Percentiles rank a stretch among this genome's conserved stretches.
Evolutionary conservation across 2,113 vertebrate species (phyloP).

Genomic region (Eupsittula cactorum): DNA sequence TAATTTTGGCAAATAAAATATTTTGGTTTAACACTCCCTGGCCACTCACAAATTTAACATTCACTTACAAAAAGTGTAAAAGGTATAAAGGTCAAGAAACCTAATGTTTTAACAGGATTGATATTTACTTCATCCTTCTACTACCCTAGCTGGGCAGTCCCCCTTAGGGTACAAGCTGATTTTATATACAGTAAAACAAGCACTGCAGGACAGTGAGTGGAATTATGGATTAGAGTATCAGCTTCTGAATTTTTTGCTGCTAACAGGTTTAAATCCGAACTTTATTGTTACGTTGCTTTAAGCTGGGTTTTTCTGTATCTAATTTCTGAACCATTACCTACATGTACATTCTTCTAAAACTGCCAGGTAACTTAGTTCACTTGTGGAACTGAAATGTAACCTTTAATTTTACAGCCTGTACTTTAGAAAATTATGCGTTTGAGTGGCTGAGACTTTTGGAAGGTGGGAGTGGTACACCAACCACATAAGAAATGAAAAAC

Average conservation of each 20-base stretch:
- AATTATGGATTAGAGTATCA: neutral
- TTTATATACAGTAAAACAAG: neutral
- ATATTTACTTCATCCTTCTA: neutral
- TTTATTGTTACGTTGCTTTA: neutral
- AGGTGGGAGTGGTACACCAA: conserved; percentile 31
- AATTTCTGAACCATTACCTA: neutral
- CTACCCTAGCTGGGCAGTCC: neutral
- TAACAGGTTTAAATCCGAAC: neutral
- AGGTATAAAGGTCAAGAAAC: neutral
- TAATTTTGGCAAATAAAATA: neutral
- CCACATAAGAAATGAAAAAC: conserved; percentile 26
- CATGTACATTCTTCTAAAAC: neutral
- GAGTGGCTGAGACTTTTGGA: conserved; percentile 24
- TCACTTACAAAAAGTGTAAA: neutral
- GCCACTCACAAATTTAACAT: neutral
- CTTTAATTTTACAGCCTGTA: conserved; percentile 58
- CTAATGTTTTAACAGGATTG: neutral
- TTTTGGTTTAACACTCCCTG: neutral
- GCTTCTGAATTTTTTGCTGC: neutral
- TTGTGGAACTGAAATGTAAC: conserved; percentile 37
- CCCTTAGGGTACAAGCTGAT: neutral
- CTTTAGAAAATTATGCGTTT: conserved; percentile 64
- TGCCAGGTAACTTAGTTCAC: conserved; percentile 36
- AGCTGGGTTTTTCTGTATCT: neutral
- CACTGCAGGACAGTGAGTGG: neutral